These are phyloP conservation scores for Kryphioiulus occultus DNA, from an alignment of 2,888 invertebrate species.

Conservation along the genomic window DNA sequence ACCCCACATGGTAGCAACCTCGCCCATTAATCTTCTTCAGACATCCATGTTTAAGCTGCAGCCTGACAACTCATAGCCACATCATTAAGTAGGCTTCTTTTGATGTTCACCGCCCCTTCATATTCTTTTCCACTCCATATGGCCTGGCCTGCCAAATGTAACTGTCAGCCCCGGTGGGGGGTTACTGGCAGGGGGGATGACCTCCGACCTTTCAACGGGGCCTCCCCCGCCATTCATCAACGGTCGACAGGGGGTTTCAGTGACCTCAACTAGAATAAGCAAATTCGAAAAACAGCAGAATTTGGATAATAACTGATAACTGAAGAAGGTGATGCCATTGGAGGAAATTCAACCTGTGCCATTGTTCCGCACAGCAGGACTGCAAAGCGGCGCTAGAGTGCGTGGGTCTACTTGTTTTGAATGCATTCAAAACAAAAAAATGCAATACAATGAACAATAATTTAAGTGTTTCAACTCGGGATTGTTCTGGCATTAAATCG, in stretches of 20 bases:
- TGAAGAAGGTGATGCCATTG: neutral
- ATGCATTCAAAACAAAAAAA: neutral
- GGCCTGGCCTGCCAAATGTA: constrained; percentile 53
- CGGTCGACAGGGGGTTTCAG: constrained; percentile 22
- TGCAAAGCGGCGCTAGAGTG: neutral
- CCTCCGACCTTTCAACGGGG: constrained; percentile 45
- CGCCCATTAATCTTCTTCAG: constrained; percentile 54
- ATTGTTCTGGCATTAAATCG: neutral
- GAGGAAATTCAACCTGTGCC: constrained; percentile 27
- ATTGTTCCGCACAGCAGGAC: neutral
- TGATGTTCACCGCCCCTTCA: constrained; percentile 52
- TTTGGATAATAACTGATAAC: constrained; percentile 29
- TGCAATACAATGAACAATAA: neutral
- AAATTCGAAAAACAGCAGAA: constrained; percentile 15
- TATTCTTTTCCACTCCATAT: constrained; percentile 51
- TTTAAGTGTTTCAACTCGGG: neutral
- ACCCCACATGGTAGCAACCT: constrained; percentile 45
- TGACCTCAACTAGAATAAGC: constrained; percentile 30
- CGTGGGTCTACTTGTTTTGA: neutral
- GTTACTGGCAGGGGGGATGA: constrained; percentile 48
- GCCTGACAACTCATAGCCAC: constrained; percentile 55
- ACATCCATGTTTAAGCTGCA: constrained; percentile 53
- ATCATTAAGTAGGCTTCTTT: constrained; percentile 54
- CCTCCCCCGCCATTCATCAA: constrained; percentile 40
- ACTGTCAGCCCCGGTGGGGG: constrained; percentile 52